Evolutionary conservation across 2,888 invertebrate species (phyloP).

Genomic region (Eueremaeus valkanovi): DNA sequence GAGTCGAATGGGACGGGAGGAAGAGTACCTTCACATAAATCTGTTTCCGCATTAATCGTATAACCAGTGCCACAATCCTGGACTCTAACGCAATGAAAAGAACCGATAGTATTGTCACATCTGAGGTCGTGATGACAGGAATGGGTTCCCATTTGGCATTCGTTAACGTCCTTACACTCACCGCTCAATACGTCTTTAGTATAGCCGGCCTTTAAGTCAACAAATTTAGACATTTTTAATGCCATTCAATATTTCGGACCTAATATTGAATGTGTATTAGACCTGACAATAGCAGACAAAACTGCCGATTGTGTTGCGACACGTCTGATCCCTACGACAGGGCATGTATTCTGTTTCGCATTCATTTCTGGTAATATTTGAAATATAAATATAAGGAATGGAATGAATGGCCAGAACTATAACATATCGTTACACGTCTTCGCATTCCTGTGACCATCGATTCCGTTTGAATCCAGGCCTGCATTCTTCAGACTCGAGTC

Average conservation of each 20-base stretch:
- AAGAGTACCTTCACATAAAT: constrained; percentile 76
- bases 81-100: constrained; percentile 76
- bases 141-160: constrained; percentile 60
- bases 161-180: constrained; percentile 50
- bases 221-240: neutral
- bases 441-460: constrained; percentile 15
- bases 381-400: too few relatives aligned
- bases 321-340: constrained; percentile 69
- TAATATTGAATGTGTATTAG: neutral
- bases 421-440: too few relatives aligned
- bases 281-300: constrained; percentile 70
- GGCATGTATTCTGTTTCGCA: constrained; percentile 68
- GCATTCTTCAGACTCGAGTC: neutral
- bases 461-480: constrained; percentile 17
- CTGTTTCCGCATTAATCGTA: constrained; percentile 79
- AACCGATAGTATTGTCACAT: constrained; percentile 86
- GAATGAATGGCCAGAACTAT: too few relatives aligned
- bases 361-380: too few relatives aligned
- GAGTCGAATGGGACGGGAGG: too few relatives aligned
- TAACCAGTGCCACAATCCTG: constrained; percentile 95
- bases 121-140: constrained; percentile 70
- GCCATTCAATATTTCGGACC: too few relatives aligned
- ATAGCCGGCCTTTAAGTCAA: constrained; percentile 67
- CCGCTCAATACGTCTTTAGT: constrained; percentile 59
- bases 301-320: constrained; percentile 74